Evolutionary conservation across 2,888 invertebrate genomes (phyloP), one percentile per base, ranked within the genome.

Genomic region (Eustalomyia histrio): DNA sequence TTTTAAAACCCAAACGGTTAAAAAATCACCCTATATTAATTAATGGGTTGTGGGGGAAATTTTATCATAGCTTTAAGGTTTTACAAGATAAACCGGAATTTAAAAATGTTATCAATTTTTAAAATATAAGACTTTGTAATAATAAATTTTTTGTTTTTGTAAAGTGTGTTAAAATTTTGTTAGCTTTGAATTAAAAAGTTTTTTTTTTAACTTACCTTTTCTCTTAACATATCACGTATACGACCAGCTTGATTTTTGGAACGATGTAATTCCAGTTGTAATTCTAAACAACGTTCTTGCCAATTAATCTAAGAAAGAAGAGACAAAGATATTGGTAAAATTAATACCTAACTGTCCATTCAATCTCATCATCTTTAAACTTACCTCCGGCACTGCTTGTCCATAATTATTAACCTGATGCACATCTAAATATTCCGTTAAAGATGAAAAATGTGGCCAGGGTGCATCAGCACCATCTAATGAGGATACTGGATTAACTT

Each of bases 241-340:
- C 96, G 93, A 80, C 95, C 95, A 1, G 97, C 96, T 91, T 97
- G 97, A 86, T 95, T 94, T 86, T 96, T 93, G 88, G 96, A 97
- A 83, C 96, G 92, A 88, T 97, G 96, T 85, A 97, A 91, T 89
- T 97, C 97, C 86, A 96, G 91, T 90, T 97, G 97, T 85, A 97
- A 91, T 89, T 96, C 95, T 86, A 96, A 90, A 88, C 97, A 97
- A 74, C 96, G 92, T 91, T 97, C 96, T 91, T 97, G 96, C 97
- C 97, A 97, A 91, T 96, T 96, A 87, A 96, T 93, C 90, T 90
- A 79, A 16, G 83, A 69, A 24, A 35, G 14, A 65, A 58, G 12
- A 61, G 3, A 4, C 12, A 53, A 21, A 21, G 10, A 33, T 7
- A 47, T 5, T 10, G 1, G 0, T 29, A 14, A 43, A 12, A 21